Conservation (phyloP, 53 echinoderm and acorn worm species). For the Hippasteria phrygiana region DNA sequence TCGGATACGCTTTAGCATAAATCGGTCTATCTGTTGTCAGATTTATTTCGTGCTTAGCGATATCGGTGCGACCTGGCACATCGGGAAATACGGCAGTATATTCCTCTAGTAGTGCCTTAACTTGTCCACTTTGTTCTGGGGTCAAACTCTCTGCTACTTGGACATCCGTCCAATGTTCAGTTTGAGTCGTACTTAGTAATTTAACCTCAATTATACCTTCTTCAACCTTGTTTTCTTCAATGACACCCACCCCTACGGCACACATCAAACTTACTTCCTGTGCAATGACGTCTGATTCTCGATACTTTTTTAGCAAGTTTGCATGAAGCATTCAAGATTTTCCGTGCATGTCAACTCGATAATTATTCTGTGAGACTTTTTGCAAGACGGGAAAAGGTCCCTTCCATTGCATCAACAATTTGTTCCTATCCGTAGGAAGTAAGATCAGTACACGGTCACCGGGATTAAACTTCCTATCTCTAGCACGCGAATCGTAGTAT, state of each 20-base stretch:
- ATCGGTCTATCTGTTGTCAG: constrained; percentile 20
- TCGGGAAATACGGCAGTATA: constrained; percentile 1
- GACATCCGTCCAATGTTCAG: constrained; percentile 9
- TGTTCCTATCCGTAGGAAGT: constrained; percentile 69
- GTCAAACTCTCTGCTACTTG: not conserved
- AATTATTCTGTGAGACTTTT: constrained; percentile 29
- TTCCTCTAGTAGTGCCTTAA: not conserved
- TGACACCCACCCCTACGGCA: not conserved
- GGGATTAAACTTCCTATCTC: constrained; percentile 36
- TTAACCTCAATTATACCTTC: not conserved
- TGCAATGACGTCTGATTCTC: not conserved
- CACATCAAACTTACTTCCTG: not conserved
- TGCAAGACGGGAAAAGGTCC: constrained; percentile 60
- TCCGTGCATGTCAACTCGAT: constrained; percentile 39
- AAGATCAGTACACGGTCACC: constrained; percentile 72
- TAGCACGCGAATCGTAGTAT: constrained; percentile 58
- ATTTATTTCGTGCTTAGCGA: not conserved
- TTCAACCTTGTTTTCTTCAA: not conserved
- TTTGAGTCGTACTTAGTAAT: not conserved
- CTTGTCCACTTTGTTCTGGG: not conserved
- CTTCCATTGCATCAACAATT: constrained; percentile 74
- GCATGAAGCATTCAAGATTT: constrained; percentile 57
- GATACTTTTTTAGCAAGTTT: constrained; percentile 61
- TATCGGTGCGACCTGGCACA: constrained; percentile 3
- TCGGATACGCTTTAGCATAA: constrained; percentile 39